Conservation (phyloP, 1,140 invertebrate species). For the Diprion similis region DNA sequence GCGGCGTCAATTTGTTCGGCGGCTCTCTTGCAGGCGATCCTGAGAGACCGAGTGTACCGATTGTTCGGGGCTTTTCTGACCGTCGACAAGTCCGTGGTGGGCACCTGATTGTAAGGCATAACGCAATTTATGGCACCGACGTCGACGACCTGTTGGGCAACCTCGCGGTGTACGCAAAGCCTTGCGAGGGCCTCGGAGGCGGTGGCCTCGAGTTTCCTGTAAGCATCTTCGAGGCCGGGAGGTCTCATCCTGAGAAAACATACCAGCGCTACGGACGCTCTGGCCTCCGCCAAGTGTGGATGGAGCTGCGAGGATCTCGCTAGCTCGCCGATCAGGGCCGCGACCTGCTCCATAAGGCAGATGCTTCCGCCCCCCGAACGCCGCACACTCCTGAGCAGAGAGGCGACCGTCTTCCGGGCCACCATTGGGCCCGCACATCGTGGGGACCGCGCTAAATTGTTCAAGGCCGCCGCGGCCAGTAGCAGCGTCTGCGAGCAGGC, state of each 20-base stretch:
- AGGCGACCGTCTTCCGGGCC: constrained; percentile 62
- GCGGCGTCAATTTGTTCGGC: constrained; percentile 65
- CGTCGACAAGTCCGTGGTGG: constrained; percentile 62
- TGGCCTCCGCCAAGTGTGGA: constrained; percentile 64
- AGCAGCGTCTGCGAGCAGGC: constrained; percentile 69
- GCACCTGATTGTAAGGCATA: constrained; percentile 69
- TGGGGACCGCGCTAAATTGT: constrained; percentile 64
- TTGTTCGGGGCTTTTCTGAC: constrained; percentile 55
- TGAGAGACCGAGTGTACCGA: constrained; percentile 63
- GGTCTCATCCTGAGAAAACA: constrained; percentile 77
- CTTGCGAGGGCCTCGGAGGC: constrained; percentile 85
- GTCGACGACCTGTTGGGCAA: constrained; percentile 77
- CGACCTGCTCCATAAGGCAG: constrained; percentile 77
- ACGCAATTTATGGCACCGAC: constrained; percentile 80
- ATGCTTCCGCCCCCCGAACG: constrained; percentile 55
- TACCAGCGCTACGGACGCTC: constrained; percentile 75
- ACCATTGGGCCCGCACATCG: constrained; percentile 63
- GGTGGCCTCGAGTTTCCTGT: constrained; percentile 80
- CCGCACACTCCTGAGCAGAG: constrained; percentile 62
- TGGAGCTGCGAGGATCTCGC: constrained; percentile 71
- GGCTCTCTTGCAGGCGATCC: constrained; percentile 62
- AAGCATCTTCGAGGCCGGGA: constrained; percentile 70
- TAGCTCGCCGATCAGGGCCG: constrained; percentile 82
- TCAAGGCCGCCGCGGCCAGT: constrained; percentile 71
- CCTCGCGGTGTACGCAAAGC: constrained; percentile 75